Evolutionary conservation across 2,888 invertebrate species (phyloP).

Genomic region (Caenorhabditis wallacei): DNA sequence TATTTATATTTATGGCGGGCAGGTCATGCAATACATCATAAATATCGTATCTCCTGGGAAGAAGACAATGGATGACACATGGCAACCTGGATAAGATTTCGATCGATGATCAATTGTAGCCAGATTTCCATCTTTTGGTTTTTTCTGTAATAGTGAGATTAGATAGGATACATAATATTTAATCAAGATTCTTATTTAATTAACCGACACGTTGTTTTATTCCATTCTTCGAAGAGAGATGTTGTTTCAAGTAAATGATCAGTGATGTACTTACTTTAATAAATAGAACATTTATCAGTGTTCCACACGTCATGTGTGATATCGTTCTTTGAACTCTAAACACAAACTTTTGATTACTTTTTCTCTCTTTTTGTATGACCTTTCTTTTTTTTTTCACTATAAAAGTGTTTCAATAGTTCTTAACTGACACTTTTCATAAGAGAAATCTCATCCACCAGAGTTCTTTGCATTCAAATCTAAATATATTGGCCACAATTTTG

Average conservation of each 20-base stretch:
- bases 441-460: not conserved
- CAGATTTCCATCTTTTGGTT: conserved; percentile 18
- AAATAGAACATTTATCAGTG: conserved; percentile 16
- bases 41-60: conserved; percentile 29
- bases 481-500: not conserved
- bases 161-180: conserved; percentile 1
- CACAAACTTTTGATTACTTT: not conserved
- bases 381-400: conserved; percentile 1
- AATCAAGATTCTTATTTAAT: too few relatives aligned
- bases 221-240: too few relatives aligned
- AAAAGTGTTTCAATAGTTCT: conserved; percentile 14
- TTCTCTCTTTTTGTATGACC: not conserved
- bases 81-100: conserved; percentile 21
- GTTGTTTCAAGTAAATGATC: not conserved
- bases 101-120: conserved; percentile 7
- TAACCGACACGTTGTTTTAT: not conserved
- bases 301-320: conserved; percentile 17
- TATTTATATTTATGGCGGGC: conserved; percentile 31
- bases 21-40: conserved; percentile 38
- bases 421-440: not conserved
- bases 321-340: conserved; percentile 32
- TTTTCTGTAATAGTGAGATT: conserved; percentile 14
- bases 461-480: not conserved
- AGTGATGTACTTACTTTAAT: conserved; percentile 16
- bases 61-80: conserved; percentile 25